Percentiles rank a stretch among this genome's conserved stretches.
phyloP scores from a whole-genome alignment of 2,888 invertebrate species.

The Hylaea fasciaria region DNA sequence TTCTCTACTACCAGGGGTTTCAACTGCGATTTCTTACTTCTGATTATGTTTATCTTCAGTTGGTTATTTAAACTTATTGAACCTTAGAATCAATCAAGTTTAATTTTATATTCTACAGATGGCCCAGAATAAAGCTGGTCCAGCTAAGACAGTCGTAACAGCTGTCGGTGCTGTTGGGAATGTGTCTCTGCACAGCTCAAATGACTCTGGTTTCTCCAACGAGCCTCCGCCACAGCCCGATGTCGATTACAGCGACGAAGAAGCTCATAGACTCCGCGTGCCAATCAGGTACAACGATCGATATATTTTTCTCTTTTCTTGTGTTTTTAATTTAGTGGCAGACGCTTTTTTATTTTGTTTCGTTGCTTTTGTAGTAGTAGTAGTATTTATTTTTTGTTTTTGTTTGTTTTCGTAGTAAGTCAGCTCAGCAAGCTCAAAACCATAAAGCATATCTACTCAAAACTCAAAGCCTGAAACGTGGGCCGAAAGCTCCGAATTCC shows the following conservation, averaged over 20 bases:
- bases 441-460: conserved; percentile 76
- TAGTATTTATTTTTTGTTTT: conserved; percentile 55
- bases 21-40: too few relatives aligned
- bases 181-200: conserved; percentile 94
- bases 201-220: conserved; percentile 96
- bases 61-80: too few relatives aligned
- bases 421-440: conserved; percentile 67
- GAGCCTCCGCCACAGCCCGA: conserved; percentile 95
- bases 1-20: too few relatives aligned
- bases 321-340: conserved; percentile 20
- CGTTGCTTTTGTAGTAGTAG: conserved; percentile 58
- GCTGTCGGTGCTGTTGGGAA: conserved; percentile 86
- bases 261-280: conserved; percentile 87
- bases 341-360: conserved; percentile 52
- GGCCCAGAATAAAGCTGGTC: conserved; percentile 76
- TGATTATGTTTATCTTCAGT: too few relatives aligned
- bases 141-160: conserved; percentile 76
- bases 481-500: conserved; percentile 62
- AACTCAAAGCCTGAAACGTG: conserved; percentile 79
- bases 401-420: conserved; percentile 76
- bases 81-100: background rate
- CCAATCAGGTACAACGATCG: conserved; percentile 84
- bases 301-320: conserved; percentile 15
- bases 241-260: conserved; percentile 96
- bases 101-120: conserved; percentile 53